phyloP scores from a whole-genome alignment of 2,888 invertebrate genomes.

The Ferrisia virgata region DNA sequence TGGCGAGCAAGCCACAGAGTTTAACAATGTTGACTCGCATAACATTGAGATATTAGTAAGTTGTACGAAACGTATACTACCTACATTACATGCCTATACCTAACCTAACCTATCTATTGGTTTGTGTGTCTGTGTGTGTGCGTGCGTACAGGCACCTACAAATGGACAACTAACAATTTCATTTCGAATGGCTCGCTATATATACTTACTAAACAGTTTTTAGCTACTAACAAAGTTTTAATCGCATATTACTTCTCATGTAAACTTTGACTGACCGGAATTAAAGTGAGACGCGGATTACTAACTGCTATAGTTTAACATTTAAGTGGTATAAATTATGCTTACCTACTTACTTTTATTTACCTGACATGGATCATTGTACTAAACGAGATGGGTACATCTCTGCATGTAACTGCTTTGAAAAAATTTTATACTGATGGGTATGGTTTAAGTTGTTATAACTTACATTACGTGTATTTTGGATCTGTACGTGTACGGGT shows the following conservation, averaged over 20 bases:
- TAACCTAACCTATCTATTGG: no score
- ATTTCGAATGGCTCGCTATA: not conserved
- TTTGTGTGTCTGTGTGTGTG: no score
- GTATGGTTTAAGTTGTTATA: no score
- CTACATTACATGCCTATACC: not conserved
- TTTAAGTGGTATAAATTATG: not conserved
- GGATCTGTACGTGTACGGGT: no score
- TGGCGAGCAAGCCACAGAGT: not conserved
- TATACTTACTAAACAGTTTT: not conserved
- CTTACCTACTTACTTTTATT: not conserved
- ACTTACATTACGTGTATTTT: no score
- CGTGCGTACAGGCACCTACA: no score
- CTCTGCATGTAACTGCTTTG: no score
- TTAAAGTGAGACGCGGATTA: not conserved
- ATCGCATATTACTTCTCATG: not conserved
- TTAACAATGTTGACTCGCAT: not conserved
- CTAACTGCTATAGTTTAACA: not conserved
- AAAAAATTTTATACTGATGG: no score
- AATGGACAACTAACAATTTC: slow-evolving; percentile 5
- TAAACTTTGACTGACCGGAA: slow-evolving; percentile 5
- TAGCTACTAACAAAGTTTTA: not conserved
- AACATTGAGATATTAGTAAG: slow-evolving; percentile 5
- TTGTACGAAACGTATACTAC: not conserved
- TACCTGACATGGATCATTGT: not conserved
- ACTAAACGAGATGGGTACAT: no score